phyloP scores from a whole-genome alignment of 2,113 vertebrate genomes.

The Macaca nemestrina region DNA sequence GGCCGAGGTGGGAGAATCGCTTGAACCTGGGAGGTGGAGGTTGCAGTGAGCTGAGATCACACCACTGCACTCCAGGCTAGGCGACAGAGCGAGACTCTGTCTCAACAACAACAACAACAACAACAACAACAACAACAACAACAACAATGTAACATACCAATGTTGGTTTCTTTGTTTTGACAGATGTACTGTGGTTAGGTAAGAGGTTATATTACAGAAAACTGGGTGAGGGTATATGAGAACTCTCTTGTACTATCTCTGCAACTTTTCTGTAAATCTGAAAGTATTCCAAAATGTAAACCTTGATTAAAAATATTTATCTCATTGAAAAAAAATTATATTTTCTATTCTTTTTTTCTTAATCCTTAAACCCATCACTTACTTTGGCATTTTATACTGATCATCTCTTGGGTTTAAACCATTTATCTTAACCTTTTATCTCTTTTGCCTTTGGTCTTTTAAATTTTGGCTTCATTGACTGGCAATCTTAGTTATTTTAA shows the following conservation, averaged over 20 bases:
- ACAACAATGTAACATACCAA: no score
- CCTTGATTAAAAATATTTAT: neutral
- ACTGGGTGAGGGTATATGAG: neutral
- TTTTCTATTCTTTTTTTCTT: neutral
- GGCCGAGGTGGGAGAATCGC: no score
- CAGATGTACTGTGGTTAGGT: neutral
- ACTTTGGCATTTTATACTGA: neutral
- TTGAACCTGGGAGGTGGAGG: no score
- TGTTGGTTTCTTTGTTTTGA: neutral
- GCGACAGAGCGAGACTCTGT: no score
- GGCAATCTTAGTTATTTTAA: neutral
- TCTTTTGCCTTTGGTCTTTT: neutral
- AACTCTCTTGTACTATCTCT: neutral
- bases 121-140: no score
- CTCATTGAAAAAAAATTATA: neutral
- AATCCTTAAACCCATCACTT: neutral
- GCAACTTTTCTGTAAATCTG: neutral
- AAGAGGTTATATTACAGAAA: neutral
- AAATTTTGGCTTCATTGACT: neutral
- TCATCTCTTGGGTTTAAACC: neutral
- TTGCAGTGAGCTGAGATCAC: no score
- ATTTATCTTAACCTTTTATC: neutral
- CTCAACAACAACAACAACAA: no score
- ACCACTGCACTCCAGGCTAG: no score
- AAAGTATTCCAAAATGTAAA: neutral